phyloP scores from a whole-genome alignment of 1,140 invertebrate genomes.

The Drosophila tani region DNA sequence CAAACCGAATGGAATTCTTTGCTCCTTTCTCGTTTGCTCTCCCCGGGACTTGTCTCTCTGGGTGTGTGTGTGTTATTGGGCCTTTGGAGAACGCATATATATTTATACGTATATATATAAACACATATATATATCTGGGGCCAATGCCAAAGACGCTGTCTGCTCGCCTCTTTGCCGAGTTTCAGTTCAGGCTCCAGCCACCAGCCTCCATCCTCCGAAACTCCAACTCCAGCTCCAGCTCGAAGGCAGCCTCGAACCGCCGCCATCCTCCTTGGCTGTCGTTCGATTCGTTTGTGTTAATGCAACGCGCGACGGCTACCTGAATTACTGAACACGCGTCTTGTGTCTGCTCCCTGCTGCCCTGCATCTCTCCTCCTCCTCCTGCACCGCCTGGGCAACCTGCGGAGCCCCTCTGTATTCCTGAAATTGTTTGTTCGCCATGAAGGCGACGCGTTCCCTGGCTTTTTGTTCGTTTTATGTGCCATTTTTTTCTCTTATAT shows the following conservation, averaged over 20 bases:
- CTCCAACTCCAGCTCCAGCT: slow-evolving; percentile 13
- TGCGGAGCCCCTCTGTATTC: slow-evolving; percentile 47
- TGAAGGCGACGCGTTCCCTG: slow-evolving; percentile 66
- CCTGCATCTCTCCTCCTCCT: slow-evolving; percentile 9
- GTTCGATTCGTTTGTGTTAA: slow-evolving; percentile 83
- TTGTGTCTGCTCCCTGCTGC: slow-evolving; percentile 74
- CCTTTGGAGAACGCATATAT: slow-evolving; percentile 61
- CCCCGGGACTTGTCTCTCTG: slow-evolving; percentile 3
- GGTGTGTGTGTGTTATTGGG: slow-evolving; percentile 32
- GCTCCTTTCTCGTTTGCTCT: slow-evolving; percentile 38
- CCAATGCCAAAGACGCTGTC: slow-evolving; percentile 47
- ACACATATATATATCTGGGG: slow-evolving; percentile 11
- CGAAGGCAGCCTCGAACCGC: not conserved
- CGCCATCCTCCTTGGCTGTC: slow-evolving; percentile 57
- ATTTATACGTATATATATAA: not conserved
- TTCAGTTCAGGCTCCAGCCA: slow-evolving; percentile 36
- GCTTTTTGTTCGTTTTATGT: slow-evolving; percentile 68
- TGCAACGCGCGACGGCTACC: slow-evolving; percentile 84
- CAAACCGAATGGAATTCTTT: not conserved
- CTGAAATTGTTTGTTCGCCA: slow-evolving; percentile 82
- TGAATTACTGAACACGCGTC: slow-evolving; percentile 85
- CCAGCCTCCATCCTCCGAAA: slow-evolving; percentile 23
- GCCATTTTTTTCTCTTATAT: slow-evolving; percentile 62
- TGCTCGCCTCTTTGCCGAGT: slow-evolving; percentile 39
- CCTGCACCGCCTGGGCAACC: not conserved